Conservation (phyloP, 2,797 vertebrate species). For the Brachyrhaphis roseni region DNA sequence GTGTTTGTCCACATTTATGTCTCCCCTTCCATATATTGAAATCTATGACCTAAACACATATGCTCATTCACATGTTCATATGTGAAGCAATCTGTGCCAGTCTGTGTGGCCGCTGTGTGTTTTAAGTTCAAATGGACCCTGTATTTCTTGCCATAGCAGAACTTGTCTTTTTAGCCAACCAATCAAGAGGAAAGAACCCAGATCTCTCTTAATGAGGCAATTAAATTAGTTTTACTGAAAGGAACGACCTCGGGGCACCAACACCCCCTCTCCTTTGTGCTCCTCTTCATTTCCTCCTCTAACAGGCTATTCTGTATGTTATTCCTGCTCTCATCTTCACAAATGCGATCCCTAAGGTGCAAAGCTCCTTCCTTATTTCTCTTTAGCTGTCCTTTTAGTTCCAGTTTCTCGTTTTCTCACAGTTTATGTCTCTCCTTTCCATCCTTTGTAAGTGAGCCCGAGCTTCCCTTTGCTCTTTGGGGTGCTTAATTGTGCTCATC, state of each 20-base stretch:
- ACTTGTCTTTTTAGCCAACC: slow-evolving; percentile 65
- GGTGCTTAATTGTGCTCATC: background rate
- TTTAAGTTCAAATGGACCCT: slow-evolving; percentile 40
- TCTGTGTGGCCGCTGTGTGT: slow-evolving; percentile 5
- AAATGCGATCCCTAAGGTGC: background rate
- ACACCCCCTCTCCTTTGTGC: background rate
- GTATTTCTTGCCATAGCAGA: slow-evolving; percentile 48
- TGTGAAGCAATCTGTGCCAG: slow-evolving; percentile 3
- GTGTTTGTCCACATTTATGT: background rate
- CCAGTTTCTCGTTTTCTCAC: background rate
- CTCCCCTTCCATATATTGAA: background rate
- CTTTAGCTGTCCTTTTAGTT: background rate
- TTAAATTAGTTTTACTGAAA: slow-evolving; percentile 70
- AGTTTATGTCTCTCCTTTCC: slow-evolving; percentile 8
- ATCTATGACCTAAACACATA: background rate
- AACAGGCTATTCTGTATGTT: slow-evolving; percentile 15
- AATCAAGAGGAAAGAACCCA: slow-evolving; percentile 67
- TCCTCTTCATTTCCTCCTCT: slow-evolving; percentile 4
- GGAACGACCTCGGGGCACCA: slow-evolving; percentile 48
- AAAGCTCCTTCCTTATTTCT: slow-evolving; percentile 3
- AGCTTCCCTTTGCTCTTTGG: slow-evolving; percentile 3
- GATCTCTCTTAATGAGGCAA: slow-evolving; percentile 67
- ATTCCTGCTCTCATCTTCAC: slow-evolving; percentile 10
- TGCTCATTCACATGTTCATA: background rate
- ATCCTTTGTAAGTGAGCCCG: background rate